Conservation (phyloP, 2,113 vertebrate genomes). For the Cyphomyrus discorhynchus region DNA sequence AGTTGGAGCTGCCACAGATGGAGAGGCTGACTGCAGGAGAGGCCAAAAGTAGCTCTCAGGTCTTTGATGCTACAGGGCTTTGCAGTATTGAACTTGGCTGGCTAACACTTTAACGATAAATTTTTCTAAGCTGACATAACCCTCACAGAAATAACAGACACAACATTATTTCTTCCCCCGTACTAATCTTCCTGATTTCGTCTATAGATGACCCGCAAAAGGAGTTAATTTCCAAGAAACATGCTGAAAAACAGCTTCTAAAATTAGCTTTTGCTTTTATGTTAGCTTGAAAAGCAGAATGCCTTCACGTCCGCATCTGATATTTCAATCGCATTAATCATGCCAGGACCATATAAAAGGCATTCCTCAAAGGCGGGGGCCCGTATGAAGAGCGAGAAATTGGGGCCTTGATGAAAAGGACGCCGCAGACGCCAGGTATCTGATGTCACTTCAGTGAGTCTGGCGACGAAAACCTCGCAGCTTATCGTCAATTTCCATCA, state of each 20-base stretch:
- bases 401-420: neutral
- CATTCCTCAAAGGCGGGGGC: neutral
- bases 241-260: neutral
- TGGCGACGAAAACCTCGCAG: neutral
- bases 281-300: neutral
- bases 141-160: neutral
- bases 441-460: neutral
- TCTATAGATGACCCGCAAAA: neutral
- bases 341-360: neutral
- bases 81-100: neutral
- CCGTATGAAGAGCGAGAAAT: neutral
- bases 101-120: neutral
- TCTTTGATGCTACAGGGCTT: neutral
- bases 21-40: neutral
- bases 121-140: neutral
- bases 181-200: neutral
- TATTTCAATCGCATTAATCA: conserved; percentile 2
- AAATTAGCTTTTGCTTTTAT: neutral
- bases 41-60: neutral
- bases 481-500: neutral
- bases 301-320: neutral
- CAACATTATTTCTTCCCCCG: neutral
- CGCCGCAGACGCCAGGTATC: neutral
- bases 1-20: too few relatives aligned
- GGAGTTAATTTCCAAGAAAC: neutral